These are phyloP conservation scores for Paralinhomoeus sp. DNA, from an alignment of 2,888 invertebrate genomes.

Conservation along the genomic window DNA sequence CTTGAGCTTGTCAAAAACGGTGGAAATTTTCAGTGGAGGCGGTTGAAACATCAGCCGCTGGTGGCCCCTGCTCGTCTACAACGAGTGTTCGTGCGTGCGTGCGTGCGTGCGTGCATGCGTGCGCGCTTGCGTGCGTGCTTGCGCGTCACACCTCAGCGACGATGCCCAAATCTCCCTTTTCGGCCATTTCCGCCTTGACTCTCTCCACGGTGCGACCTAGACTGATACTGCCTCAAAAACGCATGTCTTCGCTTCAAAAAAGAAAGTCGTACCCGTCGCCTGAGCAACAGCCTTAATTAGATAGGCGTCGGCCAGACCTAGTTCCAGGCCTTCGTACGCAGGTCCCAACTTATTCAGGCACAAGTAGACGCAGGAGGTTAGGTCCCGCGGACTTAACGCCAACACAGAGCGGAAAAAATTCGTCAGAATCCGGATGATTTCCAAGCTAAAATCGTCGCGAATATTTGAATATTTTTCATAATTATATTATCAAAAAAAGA, in stretches of 20 bases:
- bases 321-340: constrained; percentile 71
- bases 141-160: constrained; percentile 47
- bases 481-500: no score
- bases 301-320: constrained; percentile 81
- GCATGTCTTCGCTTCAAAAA: no score
- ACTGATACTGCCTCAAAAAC: neutral
- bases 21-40: constrained; percentile 45
- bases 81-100: no score
- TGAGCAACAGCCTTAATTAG: constrained; percentile 80
- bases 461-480: no score
- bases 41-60: constrained; percentile 72
- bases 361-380: constrained; percentile 67
- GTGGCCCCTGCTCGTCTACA: constrained; percentile 31
- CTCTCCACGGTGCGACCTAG: constrained; percentile 47
- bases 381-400: constrained; percentile 60
- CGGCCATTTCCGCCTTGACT: constrained; percentile 47
- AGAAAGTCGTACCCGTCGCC: constrained; percentile 55
- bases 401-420: constrained; percentile 81
- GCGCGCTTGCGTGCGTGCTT: no score
- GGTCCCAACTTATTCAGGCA: constrained; percentile 89
- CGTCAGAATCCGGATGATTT: constrained; percentile 66
- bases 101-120: no score
- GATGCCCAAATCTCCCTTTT: constrained; percentile 63
- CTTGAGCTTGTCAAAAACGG: constrained; percentile 56
- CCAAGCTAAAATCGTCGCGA: constrained; percentile 37